These are phyloP conservation scores for Eupithecia inturbata DNA, from an alignment of 2,888 invertebrate species.

Conservation along the genomic window DNA sequence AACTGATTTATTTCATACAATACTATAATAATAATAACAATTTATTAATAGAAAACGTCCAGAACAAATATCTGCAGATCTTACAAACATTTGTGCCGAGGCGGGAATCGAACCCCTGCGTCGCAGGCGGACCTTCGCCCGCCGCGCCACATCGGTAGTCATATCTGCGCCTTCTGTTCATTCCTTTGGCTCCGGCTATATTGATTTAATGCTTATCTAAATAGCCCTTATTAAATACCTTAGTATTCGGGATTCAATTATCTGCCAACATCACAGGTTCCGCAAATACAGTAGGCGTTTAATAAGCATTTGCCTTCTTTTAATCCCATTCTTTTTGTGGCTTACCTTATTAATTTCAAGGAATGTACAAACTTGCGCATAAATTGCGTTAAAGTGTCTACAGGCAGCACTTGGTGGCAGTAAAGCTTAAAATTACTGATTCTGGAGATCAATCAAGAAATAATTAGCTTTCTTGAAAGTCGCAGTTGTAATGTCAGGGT, in stretches of 20 bases:
- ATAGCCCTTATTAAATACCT: constrained; percentile 13
- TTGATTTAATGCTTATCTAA: neutral
- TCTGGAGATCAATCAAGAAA: constrained; percentile 3
- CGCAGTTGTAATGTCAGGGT: constrained; percentile 7
- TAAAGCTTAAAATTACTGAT: neutral
- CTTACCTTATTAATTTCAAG: neutral
- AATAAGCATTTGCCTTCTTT: neutral
- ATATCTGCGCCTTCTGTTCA: no score
- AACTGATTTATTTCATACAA: no score
- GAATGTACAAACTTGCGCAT: neutral
- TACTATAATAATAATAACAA: no score
- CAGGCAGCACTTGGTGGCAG: neutral
- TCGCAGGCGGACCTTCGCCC: no score
- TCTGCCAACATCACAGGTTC: constrained; percentile 6
- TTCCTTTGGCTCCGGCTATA: no score
- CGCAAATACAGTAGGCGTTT: constrained; percentile 4
- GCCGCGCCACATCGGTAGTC: no score
- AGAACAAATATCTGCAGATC: no score
- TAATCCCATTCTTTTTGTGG: neutral
- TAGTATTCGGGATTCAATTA: constrained; percentile 24
- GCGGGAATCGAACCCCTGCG: no score
- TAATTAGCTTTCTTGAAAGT: constrained; percentile 5
- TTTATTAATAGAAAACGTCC: no score
- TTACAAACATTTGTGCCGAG: no score
- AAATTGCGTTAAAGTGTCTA: neutral